Conservation (phyloP, 2,113 vertebrate species). For the Hippocampus barbouri region DNA sequence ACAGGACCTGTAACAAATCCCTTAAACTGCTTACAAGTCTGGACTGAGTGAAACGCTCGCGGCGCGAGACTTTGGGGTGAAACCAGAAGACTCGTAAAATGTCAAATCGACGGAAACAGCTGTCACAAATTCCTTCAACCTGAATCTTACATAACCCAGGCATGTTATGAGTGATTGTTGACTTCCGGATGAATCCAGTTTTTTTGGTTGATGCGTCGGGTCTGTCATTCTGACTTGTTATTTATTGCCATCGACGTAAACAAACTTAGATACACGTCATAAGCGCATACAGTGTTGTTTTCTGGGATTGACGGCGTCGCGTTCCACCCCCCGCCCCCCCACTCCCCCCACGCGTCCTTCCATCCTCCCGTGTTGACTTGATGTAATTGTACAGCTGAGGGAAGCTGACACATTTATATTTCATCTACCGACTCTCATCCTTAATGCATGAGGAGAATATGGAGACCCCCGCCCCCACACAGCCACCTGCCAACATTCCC, state of each 20-base stretch:
- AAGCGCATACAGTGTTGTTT: background rate
- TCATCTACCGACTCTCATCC: conserved; percentile 59
- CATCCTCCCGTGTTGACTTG: conserved; percentile 36
- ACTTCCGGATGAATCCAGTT: no score
- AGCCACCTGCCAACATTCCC: background rate
- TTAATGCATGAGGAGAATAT: conserved; percentile 62
- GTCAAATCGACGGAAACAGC: background rate
- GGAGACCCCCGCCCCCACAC: conserved; percentile 30
- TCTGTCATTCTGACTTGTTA: background rate
- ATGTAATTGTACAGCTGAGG: conserved; percentile 56
- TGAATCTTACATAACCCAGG: no score
- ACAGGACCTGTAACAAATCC: conserved; percentile 12
- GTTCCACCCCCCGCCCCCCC: background rate
- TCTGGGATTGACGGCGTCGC: background rate
- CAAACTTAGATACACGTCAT: background rate
- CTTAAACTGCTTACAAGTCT: background rate
- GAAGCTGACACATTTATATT: conserved; percentile 61
- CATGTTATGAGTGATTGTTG: no score
- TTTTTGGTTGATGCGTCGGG: background rate
- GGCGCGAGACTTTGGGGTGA: background rate
- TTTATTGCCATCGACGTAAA: background rate
- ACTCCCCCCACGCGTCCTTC: background rate
- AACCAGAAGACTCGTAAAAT: background rate
- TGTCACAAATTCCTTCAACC: background rate
- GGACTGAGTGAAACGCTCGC: background rate